Evolutionary conservation across 2,797 vertebrate genomes (phyloP).

Genomic region (Xenentodon cancila): DNA sequence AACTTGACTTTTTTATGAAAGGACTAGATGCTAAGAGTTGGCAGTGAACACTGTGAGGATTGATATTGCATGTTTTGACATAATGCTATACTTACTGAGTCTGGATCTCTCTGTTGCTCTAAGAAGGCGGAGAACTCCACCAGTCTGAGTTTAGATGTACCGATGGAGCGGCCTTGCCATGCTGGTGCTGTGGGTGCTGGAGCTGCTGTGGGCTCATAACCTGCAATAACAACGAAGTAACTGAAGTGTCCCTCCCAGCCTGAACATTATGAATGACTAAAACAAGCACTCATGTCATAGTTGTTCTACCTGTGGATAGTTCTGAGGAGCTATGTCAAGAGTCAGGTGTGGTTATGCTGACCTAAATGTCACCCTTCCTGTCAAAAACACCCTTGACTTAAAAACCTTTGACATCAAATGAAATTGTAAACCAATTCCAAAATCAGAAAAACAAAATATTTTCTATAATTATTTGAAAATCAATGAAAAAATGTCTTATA

Average conservation of each 20-base stretch:
- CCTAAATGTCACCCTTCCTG: background rate
- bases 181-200: conserved; percentile 93
- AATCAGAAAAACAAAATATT: background rate
- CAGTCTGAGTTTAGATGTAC: conserved; percentile 96
- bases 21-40: conserved; percentile 39
- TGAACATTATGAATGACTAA: background rate
- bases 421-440: background rate
- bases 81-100: conserved; percentile 85
- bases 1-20: conserved; percentile 35
- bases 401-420: background rate
- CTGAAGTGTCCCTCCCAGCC: conserved; percentile 1
- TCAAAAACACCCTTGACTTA: background rate
- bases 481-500: background rate
- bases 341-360: background rate
- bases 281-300: background rate
- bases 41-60: conserved; percentile 37
- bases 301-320: no score
- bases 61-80: conserved; percentile 29
- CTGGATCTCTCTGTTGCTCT: conserved; percentile 96
- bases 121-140: conserved; percentile 98
- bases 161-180: conserved; percentile 98
- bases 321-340: no score
- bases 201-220: conserved; percentile 90
- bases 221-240: conserved; percentile 70
- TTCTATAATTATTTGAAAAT: background rate